Evolutionary conservation across 2,113 vertebrate genomes (phyloP).

Genomic region (Anolis carolinensis): DNA sequence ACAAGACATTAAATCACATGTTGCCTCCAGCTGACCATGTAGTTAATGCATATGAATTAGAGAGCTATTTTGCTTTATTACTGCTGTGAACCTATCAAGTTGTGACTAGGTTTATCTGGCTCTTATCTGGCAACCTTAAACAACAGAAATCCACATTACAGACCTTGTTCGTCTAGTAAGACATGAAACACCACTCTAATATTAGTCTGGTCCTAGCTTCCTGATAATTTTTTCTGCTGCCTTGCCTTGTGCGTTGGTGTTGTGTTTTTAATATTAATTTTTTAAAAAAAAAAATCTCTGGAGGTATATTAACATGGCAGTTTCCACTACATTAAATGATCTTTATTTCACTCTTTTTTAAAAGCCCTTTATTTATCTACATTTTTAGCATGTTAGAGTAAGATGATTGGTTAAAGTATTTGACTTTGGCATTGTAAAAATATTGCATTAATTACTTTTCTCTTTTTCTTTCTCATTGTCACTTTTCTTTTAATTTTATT

Average conservation of each 20-base stretch:
- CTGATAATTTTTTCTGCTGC: background rate
- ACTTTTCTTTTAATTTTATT: slow-evolving; percentile 52
- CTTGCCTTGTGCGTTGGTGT: background rate
- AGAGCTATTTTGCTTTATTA: background rate
- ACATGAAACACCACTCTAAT: background rate
- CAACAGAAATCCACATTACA: background rate
- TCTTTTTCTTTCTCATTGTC: slow-evolving; percentile 64
- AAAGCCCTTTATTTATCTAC: slow-evolving; percentile 5
- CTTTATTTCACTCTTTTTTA: background rate
- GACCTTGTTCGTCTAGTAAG: background rate
- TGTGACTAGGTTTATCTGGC: background rate
- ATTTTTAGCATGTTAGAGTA: slow-evolving; percentile 24
- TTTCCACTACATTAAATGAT: background rate
- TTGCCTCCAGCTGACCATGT: background rate
- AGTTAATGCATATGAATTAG: background rate
- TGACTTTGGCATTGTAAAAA: slow-evolving; percentile 58
- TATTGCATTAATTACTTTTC: slow-evolving; percentile 65
- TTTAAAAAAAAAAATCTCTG: background rate
- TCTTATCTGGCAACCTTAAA: background rate
- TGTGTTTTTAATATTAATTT: background rate
- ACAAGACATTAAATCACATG: background rate
- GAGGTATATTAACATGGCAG: background rate
- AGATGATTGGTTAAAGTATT: slow-evolving; percentile 42
- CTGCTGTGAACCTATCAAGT: background rate
- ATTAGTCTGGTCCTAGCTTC: background rate